Evolutionary conservation across 2,888 invertebrate genomes (phyloP), one percentile per base, ranked within the genome.

Genomic region (Drosophila anceps): DNA sequence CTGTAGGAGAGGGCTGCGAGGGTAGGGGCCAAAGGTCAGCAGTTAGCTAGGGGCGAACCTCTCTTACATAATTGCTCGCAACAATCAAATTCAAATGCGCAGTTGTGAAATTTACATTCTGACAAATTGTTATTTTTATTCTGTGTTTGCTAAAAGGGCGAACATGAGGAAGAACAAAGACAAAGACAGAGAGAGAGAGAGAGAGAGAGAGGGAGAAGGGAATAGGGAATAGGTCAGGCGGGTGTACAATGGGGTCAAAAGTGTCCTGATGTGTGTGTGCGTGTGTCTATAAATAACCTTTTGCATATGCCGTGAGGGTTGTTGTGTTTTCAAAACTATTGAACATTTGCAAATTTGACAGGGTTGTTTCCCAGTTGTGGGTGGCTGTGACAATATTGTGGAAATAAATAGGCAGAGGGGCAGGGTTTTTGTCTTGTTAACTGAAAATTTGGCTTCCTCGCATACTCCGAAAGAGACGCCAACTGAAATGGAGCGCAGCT

Each of bases 21-120:
- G 54, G 27, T 37, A 37, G 54, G 37, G 54, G 54, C 33, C 48
- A 58, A 65, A 55, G 81, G 82, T 77, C 62, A 55, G 9, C 59
- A 50, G 59, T 41, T 68, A 50, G 59, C 35, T 68, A 70, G 53
- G 70, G 61, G 29, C 77, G n/a, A 33, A 6, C 61, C 27, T 65
- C 66, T 33, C 57, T 88, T 82, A 62, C 39, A 82, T 90, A 90
- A 90, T 90, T 88, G 76, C 44, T 64, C 63, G 50, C 55, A 54
- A 55, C 81, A 76, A 84, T 87, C 68, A 70, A 69, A 81, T 84
- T 84, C 81, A 84, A 84, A 89, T 81, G 82, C 82, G 79, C 73
- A 79, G 79, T 79, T 73, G 46, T 77, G 43, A 59, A 90, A 86
- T 90, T 86, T 86, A 90, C 91, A 86, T 86, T 85, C 70, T 86